Evolutionary conservation across 2,888 invertebrate genomes (phyloP).

Genomic region (Eupithecia insigniata): DNA sequence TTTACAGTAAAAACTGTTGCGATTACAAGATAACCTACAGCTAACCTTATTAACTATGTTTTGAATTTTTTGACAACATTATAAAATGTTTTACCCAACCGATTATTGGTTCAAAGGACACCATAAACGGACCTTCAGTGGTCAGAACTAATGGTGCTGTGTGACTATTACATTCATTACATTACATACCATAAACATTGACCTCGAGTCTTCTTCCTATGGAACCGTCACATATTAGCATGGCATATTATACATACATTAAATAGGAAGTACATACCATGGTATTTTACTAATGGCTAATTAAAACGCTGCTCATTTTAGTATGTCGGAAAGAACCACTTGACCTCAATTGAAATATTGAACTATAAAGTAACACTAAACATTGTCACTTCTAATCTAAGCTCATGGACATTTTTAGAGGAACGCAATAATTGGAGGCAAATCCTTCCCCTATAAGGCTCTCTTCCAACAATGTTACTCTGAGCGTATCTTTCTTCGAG

Average conservation of each 20-base stretch:
- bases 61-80: neutral
- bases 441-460: too few species aligned
- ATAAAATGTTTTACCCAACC: neutral
- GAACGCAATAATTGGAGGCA: too few species aligned
- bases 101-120: neutral
- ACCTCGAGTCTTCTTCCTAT: constrained; percentile 4
- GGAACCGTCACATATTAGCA: neutral
- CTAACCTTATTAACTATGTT: too few species aligned
- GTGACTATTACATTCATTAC: neutral
- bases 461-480: too few species aligned
- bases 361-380: neutral
- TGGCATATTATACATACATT: neutral
- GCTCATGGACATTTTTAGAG: too few species aligned
- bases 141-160: neutral
- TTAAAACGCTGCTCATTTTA: constrained; percentile 16
- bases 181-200: neutral
- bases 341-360: constrained; percentile 9
- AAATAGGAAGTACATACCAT: neutral
- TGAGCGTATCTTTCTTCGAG: too few species aligned
- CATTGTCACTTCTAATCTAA: constrained; percentile 7
- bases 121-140: neutral
- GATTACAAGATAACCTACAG: too few species aligned
- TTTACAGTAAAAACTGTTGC: too few species aligned
- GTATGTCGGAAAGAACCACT: constrained; percentile 19
- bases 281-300: constrained; percentile 1